Conservation (phyloP, 2,797 vertebrate species). For the Crax fasciolata region DNA sequence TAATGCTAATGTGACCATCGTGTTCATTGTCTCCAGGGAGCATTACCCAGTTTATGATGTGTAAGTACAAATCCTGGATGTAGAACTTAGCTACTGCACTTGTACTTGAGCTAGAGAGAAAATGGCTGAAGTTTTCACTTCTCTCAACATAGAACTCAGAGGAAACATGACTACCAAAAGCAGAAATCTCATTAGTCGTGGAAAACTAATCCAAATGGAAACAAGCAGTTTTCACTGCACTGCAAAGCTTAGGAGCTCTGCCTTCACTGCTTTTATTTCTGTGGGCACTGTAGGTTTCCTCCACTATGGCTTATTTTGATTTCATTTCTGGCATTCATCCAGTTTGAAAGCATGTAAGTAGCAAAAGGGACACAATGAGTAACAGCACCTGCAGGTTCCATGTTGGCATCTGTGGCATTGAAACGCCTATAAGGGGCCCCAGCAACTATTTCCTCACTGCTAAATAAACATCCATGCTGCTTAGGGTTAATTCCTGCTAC, state of each 20-base stretch:
- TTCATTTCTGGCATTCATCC: background rate
- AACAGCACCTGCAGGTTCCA: background rate
- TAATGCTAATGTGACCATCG: slow-evolving; percentile 77
- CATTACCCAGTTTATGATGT: slow-evolving; percentile 91
- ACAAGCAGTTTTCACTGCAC: background rate
- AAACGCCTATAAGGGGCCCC: background rate
- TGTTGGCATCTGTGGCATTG: background rate
- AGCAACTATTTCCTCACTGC: background rate
- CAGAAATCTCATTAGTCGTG: background rate
- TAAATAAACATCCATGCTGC: background rate
- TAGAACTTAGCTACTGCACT: background rate
- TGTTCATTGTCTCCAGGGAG: slow-evolving; percentile 85
- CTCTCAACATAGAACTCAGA: fast-evolving
- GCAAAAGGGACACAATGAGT: background rate
- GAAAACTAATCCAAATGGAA: background rate
- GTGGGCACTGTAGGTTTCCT: background rate
- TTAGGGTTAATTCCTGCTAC: background rate
- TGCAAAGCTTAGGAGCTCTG: background rate
- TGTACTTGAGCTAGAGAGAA: background rate
- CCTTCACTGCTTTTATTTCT: background rate
- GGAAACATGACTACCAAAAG: fast-evolving
- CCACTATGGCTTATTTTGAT: background rate
- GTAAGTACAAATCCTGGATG: slow-evolving; percentile 80
- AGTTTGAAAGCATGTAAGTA: background rate
- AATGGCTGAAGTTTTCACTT: background rate